Percentiles rank a stretch among this genome's conserved stretches.
Conservation (phyloP, 2,888 invertebrate species). For the Acrobasis consociella region DNA sequence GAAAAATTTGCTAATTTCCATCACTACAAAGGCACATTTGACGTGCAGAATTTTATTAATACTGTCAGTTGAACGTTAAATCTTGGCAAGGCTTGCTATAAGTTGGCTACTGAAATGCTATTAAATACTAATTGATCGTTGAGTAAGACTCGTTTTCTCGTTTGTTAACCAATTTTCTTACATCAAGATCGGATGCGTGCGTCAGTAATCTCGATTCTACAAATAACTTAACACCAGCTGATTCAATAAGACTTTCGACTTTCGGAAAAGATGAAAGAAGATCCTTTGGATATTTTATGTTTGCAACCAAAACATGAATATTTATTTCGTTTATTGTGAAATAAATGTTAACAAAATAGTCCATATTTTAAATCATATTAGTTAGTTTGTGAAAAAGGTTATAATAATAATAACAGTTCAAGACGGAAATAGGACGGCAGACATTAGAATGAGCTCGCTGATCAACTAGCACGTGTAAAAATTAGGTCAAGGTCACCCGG, state of each 20-base stretch:
- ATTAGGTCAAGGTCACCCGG: conserved; percentile 74
- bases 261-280: background rate
- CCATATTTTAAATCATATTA: no score
- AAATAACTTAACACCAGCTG: background rate
- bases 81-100: conserved; percentile 19
- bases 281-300: background rate
- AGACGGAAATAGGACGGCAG: background rate
- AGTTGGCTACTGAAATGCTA: conserved; percentile 19
- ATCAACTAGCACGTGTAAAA: conserved; percentile 36
- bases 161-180: conserved; percentile 1
- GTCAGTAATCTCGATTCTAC: background rate
- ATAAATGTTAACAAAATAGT: no score
- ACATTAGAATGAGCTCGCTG: conserved; percentile 29
- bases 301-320: no score
- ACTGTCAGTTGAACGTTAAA: conserved; percentile 32
- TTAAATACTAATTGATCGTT: conserved; percentile 15
- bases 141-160: background rate
- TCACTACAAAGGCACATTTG: background rate
- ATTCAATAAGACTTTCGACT: background rate
- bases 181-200: background rate
- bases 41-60: conserved; percentile 33
- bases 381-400: background rate
- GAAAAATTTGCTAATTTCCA: no score
- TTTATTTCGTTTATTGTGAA: no score
- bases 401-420: background rate